Evolutionary conservation across 2,888 invertebrate genomes (phyloP), one percentile per base, ranked within the genome.

Genomic region (Leucophenga maculata): DNA sequence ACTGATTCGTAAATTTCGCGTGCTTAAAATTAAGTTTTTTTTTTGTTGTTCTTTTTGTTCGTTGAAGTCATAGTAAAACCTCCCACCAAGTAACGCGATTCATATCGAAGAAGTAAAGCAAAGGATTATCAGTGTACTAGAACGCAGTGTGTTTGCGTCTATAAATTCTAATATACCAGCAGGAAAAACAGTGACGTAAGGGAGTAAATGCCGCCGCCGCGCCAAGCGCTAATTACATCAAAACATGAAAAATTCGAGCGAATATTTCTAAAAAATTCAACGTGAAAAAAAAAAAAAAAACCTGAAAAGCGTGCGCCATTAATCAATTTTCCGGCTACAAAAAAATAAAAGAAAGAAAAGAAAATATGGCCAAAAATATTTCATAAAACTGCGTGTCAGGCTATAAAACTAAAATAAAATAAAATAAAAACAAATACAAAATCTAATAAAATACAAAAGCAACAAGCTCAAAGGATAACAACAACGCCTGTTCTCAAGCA

Each of bases 301-400:
- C 16, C 3, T 18, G 14, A 55, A 22, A 6, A 55, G 55, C 22
- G 31, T 26, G 31, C n/a, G 73, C 77, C 78, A 84, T 79, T 80
- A 82, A 83, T 82, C 83, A 84, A 83, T 84, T 79, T 80, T 83
- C 78, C 79, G 83, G 81, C 75, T 80, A 76, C 48, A 60, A 39
- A 60, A 32, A 32, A 60, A 31, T n/a, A 39, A 39, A 60, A 60
- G n/a, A 57, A 57, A 26, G 31, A n/a, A n/a, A n/a, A n/a, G 6
- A 57, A 59, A 32, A 26, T 32, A 31, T n/a, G 14, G n/a, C 26
- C 14, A 59, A 14, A 46, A 26, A 64, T 46, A 48, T 22, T 16
- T 16, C 44, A 60, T 26, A 60, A 44, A 64, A 50, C 50, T 18
- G 50, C 26, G 26, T 55, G 55, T 55, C 20, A 55, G 26, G 55